Base-by-base conservation (phyloP, 2,797 vertebrate species). In the Takifugu rubripes region DNA sequence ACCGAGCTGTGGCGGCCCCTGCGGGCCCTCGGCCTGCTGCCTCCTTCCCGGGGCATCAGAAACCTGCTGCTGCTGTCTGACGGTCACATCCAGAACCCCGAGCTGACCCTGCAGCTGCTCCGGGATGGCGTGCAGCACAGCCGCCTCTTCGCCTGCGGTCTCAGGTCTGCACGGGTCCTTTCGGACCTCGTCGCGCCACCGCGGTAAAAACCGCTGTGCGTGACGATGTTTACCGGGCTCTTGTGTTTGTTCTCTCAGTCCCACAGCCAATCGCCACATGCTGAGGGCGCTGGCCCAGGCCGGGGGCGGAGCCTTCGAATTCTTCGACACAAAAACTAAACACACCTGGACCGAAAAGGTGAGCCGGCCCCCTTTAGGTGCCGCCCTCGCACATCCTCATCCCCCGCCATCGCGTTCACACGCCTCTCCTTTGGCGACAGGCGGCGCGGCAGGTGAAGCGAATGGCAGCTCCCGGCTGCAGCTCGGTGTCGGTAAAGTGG, bases 1-100 rank as follows among this genome's bases (percentile, higher is more conserved):
- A 95, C 94, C 5, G 93, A 95, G 69, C 88, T 96, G 65, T 96
- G 94, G 94, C 91, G 92, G 50, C 85, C 85, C 0, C 87, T 96
- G 47, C 88, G 59, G 17, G 91, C 84, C 10, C 85, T 95, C 61
- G 86, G 83, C 59, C 86, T 95, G 49, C 84, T 96, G 27, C 89
- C 88, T 59, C 93, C 92, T 1, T 87, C 91, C n/a, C 63, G 54
- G 2, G 87, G 91, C 15, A 21, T 84, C 4, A 87, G 92, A 56
- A 94, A 91, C 59, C 77, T 97, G 56, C 78, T 97, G 68, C 87
- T 97, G 66, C 85, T 96, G 66, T 95, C 93, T 0, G 94, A 96
- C 25, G 95, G 94, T 3, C 94, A 96, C 72, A 73, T 96, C 62
- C 94, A 95, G 76, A 91, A 92, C 27, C 70, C 92, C 0, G 74